A percentile compares a stretch with the other conserved stretches of the same genome.
phyloP scores from a whole-genome alignment of 2,888 invertebrate species.

The Mythimna impura region DNA sequence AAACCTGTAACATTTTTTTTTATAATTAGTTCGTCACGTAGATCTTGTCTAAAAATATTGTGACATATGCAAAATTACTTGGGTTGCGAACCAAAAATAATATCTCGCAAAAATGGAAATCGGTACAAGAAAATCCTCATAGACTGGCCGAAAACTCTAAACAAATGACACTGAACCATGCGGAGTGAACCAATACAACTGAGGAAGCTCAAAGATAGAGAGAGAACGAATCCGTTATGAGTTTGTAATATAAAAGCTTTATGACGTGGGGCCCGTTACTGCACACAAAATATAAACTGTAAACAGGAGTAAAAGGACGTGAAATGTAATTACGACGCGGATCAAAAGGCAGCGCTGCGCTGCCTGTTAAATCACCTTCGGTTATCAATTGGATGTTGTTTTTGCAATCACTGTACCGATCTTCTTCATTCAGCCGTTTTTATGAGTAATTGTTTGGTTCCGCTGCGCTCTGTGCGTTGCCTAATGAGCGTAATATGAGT shows the following conservation, averaged over 20 bases:
- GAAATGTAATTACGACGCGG: conserved; percentile 27
- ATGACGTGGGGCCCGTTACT: background rate
- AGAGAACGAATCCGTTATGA: background rate
- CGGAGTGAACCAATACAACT: conserved; percentile 1
- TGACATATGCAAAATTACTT: background rate
- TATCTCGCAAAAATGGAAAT: background rate
- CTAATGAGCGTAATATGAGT: conserved; percentile 9
- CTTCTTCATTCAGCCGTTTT: conserved; percentile 22
- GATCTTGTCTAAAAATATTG: background rate
- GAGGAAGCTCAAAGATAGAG: background rate
- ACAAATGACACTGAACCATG: conserved; percentile 6
- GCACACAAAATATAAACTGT: conserved; percentile 7
- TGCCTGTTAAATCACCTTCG: conserved; percentile 7
- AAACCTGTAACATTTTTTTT: background rate
- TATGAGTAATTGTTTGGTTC: conserved; percentile 9
- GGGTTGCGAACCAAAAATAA: background rate
- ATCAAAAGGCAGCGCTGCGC: conserved; percentile 16
- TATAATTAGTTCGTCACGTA: background rate
- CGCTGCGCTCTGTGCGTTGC: background rate
- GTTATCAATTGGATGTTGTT: conserved; percentile 28
- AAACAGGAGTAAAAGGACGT: conserved; percentile 19
- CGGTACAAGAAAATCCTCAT: background rate
- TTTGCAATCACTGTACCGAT: conserved; percentile 28
- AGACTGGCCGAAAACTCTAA: background rate
- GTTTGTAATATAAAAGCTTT: conserved; percentile 2